Evolutionary conservation across 2,113 vertebrate genomes (phyloP).

Genomic region (Oxyura jamaicensis): DNA sequence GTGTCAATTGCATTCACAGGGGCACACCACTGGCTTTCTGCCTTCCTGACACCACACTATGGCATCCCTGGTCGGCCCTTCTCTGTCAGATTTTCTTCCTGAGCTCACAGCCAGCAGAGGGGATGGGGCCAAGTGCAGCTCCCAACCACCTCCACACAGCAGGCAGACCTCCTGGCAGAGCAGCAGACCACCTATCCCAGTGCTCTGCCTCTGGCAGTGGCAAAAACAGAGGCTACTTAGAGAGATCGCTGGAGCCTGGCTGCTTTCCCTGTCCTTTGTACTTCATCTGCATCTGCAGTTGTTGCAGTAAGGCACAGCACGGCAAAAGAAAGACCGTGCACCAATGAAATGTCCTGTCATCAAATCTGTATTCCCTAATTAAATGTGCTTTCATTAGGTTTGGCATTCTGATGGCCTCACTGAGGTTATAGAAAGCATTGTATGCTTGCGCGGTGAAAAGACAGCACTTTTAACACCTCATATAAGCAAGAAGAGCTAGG

Average conservation of each 20-base stretch:
- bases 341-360: background rate
- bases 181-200: rapidly evolving
- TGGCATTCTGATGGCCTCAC: background rate
- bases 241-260: background rate
- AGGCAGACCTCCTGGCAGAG: background rate
- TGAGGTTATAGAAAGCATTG: background rate
- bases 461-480: background rate
- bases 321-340: background rate
- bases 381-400: background rate
- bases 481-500: background rate
- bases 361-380: background rate
- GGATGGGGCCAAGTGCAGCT: background rate
- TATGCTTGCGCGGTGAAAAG: background rate
- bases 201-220: background rate
- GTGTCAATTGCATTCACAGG: background rate
- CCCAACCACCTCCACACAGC: background rate
- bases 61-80: background rate
- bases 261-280: background rate
- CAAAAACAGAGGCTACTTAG: background rate
- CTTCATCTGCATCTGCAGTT: background rate
- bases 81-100: background rate
- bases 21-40: background rate
- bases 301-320: background rate
- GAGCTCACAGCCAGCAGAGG: background rate
- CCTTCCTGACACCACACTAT: background rate